Conservation (phyloP, 2,888 invertebrate species). For the Eilema griseolum region DNA sequence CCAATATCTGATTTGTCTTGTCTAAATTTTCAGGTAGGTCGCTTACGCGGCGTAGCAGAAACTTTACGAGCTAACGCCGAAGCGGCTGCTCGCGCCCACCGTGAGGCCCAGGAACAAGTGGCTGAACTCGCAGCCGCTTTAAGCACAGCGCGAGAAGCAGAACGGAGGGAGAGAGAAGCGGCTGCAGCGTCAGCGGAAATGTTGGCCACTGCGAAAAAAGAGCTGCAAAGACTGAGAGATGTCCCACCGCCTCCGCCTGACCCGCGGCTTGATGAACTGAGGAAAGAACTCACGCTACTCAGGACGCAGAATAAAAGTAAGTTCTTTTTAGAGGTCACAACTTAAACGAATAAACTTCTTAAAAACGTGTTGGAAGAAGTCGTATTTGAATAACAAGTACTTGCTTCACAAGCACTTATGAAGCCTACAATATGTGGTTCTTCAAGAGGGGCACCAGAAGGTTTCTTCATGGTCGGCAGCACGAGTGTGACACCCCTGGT, state of each 20-base stretch:
- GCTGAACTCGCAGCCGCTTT: conserved; percentile 81
- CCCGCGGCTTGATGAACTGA: conserved; percentile 91
- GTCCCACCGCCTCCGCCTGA: conserved; percentile 90
- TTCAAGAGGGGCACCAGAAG: too few relatives aligned
- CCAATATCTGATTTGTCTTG: not conserved
- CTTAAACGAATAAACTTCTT: too few relatives aligned
- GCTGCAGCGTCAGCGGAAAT: conserved; percentile 85
- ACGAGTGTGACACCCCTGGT: too few relatives aligned
- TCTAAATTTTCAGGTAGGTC: conserved; percentile 69
- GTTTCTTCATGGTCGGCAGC: too few relatives aligned
- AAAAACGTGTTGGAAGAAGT: too few relatives aligned
- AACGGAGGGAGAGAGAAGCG: conserved; percentile 83
- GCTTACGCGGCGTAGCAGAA: conserved; percentile 85
- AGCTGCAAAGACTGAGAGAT: conserved; percentile 89
- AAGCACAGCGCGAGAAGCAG: conserved; percentile 80
- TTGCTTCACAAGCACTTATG: too few relatives aligned
- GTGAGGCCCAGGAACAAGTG: conserved; percentile 84
- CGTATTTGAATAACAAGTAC: too few relatives aligned
- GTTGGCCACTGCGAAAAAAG: conserved; percentile 89
- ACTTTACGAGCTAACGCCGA: conserved; percentile 88
- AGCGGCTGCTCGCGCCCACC: conserved; percentile 82
- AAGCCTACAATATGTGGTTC: too few relatives aligned
- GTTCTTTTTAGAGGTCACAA: conserved; percentile 36
- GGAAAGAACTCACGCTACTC: conserved; percentile 90
- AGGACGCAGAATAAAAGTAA: conserved; percentile 92